Evolutionary conservation across 1,140 invertebrate species (phyloP), one percentile per base, ranked within the genome.

Genomic region (Hirudo medicinalis): DNA sequence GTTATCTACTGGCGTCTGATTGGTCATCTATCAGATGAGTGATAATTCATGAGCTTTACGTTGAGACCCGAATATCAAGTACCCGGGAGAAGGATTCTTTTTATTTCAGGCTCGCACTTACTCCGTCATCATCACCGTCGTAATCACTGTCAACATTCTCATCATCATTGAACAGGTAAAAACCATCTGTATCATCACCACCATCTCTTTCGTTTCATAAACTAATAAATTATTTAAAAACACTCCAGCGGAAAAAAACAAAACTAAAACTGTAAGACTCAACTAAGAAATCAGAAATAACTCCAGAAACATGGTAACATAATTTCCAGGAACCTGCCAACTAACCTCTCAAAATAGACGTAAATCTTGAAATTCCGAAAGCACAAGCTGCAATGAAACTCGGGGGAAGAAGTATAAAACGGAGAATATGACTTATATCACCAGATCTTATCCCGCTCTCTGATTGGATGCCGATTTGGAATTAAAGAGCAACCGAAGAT

Each of bases 1-100:
- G 57, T 63, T 25, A 63, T 63, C 57, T 63, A 63, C 57, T 63
- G 57, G 43, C 57, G 3, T 63, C 57, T 63, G 22, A 63, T 63
- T 63, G 57, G 57, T 32, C 29, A 63, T 63, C 22, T 32, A 63
- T 63, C 57, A 63, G 57, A 32, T 27, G 57, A 63, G 22, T 27
- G 22, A 63, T 63, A 63, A 49, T 49, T 49, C 43, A 49, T 49
- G 43, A 49, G 43, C 43, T 49, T 49, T 49, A 49, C 43, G 43
- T 17, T 49, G 43, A 49, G 43, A 49, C 43, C 43, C 43, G 43
- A 49, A 49, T 49, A 49, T 49, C 43, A 49, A 49, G 43, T 49
- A 49, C 43, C 43, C 43, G 43, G 43, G 5, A 36, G 32, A 49
- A 49, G 43, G 43, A 49, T 49, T 49, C 43, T 49, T 49, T 49